These are phyloP conservation scores for Meganola albula DNA, from an alignment of 2,888 invertebrate species.

Conservation along the genomic window DNA sequence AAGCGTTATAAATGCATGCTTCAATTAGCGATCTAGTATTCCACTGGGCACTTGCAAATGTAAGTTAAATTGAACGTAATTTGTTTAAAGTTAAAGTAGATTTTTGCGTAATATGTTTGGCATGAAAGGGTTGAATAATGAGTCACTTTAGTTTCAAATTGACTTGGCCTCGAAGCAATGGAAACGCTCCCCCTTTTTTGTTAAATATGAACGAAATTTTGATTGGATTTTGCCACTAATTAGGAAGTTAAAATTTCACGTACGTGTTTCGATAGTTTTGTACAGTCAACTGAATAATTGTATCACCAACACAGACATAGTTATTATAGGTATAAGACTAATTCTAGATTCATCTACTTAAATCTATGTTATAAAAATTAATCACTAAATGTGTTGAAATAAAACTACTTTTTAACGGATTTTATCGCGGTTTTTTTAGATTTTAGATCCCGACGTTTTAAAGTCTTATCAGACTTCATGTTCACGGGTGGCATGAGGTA, in stretches of 20 bases:
- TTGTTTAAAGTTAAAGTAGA: slow-evolving; percentile 1
- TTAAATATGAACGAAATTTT: slow-evolving; percentile 48
- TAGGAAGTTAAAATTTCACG: slow-evolving; percentile 30
- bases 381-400: too few species aligned
- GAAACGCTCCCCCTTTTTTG: slow-evolving; percentile 36
- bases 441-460: too few species aligned
- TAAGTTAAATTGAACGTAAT: slow-evolving; percentile 11
- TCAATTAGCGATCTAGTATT: slow-evolving; percentile 20
- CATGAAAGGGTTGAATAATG: slow-evolving; percentile 37
- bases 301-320: too few species aligned
- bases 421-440: too few species aligned
- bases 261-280: slow-evolving; percentile 6
- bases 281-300: too few species aligned
- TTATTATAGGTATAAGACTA: too few species aligned
- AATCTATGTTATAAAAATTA: too few species aligned
- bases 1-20: slow-evolving; percentile 32
- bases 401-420: too few species aligned
- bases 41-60: slow-evolving; percentile 4
- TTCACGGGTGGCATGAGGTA: too few species aligned
- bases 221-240: slow-evolving; percentile 53
- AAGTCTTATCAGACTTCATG: too few species aligned
- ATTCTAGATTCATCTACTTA: too few species aligned
- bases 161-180: slow-evolving; percentile 27
- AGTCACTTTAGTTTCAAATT: slow-evolving; percentile 45
- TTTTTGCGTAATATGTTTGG: slow-evolving; percentile 6